Evolutionary conservation across 1,140 invertebrate genomes (phyloP), one percentile per base, ranked within the genome.

Genomic region (Caenorhabditis elegans): DNA sequence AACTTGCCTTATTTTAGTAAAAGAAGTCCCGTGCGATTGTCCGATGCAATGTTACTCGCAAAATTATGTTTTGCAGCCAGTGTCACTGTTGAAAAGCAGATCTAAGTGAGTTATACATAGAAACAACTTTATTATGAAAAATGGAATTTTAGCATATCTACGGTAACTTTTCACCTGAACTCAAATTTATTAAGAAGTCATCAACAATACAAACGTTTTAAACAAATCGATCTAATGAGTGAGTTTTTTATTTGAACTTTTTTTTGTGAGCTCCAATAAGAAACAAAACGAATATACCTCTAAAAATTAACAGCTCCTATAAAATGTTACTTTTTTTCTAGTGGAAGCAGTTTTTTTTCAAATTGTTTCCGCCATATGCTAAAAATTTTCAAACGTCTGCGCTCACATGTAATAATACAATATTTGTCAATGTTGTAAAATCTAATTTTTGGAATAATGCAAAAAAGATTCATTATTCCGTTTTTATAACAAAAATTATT

Each of bases 171-270:
- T 70, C 60, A 70, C 10, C 2, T 70, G 6, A 70, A 70, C n/a
- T 70, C 60, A 11, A 43, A 39, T 4, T 28, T 60, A 22, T 19
- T 65, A 10, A 43, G 46, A 31, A 60, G 19, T 31, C 75, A 77
- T 31, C 51, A 36, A 17, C 83, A 84, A 22, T 53, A 65, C 17
- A 84, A 84, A 82, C 3, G 80, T 39, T 77, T 84, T 36, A 81
- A 84, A 36, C 60, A 81, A 22, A 79, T 82, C 17, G 83, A 84
- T 48, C 31, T 84, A 26, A 60, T 84, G 47, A 84, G 83, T 83
- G 39, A 79, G 81, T 46, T 31, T n/a, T n/a, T n/a, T n/a, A n/a
- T 26, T 10, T 19, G 28, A n/a, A 11, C 11, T 15, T 6, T 11
- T 49, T 13, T 78, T 15, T 39, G 76, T 49, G n/a, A 78, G 22